Conservation (phyloP, 2,888 invertebrate genomes). For the Drosophila anomelani region DNA sequence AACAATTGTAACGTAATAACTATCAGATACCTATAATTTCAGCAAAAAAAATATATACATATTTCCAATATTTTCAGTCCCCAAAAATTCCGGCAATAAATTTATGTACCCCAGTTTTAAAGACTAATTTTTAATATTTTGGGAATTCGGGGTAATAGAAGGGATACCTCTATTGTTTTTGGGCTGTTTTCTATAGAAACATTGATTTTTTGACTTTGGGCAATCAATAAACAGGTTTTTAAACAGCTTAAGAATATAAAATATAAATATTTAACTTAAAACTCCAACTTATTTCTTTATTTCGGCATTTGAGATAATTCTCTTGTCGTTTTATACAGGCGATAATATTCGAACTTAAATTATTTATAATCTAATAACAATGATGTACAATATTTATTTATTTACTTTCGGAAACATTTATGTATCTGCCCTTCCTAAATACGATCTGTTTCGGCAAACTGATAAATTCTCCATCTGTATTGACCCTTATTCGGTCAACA, state of each 20-base stretch:
- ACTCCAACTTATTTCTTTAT: not conserved
- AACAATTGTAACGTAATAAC: conserved; percentile 41
- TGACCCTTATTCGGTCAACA: not conserved
- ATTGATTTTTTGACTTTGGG: not conserved
- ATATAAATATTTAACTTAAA: not conserved
- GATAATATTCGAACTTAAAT: not conserved
- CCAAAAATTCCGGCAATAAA: conserved; percentile 62
- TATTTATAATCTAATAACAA: not conserved
- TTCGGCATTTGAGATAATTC: not conserved
- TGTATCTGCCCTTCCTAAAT: conserved; percentile 12
- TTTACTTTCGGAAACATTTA: not conserved
- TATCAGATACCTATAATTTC: conserved; percentile 26
- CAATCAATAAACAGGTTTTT: not conserved
- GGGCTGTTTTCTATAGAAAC: not conserved
- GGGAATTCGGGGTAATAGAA: not conserved
- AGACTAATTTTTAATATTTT: not conserved
- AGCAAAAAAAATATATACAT: conserved; percentile 17
- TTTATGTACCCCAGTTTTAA: conserved; percentile 44
- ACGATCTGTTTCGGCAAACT: conserved; percentile 13
- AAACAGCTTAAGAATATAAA: not conserved
- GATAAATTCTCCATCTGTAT: conserved; percentile 16
- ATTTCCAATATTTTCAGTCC: conserved; percentile 49
- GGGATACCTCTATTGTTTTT: not conserved
- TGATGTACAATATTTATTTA: not conserved
- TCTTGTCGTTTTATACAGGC: not conserved